Evolutionary conservation across 2,113 vertebrate genomes (phyloP).

Genomic region (Notarius quadriscutis): DNA sequence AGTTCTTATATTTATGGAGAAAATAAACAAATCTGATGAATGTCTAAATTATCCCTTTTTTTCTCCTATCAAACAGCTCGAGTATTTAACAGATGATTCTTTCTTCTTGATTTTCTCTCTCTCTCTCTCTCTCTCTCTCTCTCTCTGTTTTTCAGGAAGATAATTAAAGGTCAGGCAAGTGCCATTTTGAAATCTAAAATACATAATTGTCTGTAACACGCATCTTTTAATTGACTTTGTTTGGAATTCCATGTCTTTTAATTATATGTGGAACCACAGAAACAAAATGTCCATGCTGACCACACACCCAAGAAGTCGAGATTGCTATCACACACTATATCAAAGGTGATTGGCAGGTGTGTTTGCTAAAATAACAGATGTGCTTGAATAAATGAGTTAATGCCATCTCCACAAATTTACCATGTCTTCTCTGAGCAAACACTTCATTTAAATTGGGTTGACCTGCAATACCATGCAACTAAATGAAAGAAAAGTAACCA

Average conservation of each 20-base stretch:
- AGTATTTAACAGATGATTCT: not conserved
- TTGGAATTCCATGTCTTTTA: not conserved
- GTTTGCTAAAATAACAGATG: not conserved
- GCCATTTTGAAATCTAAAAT: not conserved
- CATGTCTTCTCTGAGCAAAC: not conserved
- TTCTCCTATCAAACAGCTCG: not conserved
- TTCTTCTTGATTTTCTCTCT: not conserved
- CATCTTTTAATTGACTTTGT: not conserved
- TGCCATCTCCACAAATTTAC: not conserved
- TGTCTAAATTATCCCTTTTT: not conserved
- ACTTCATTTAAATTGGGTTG: not conserved
- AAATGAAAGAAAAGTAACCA: too few species aligned
- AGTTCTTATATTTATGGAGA: too few species aligned
- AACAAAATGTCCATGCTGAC: not conserved
- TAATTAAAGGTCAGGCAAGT: not conserved
- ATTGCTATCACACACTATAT: not conserved
- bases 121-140: too few species aligned
- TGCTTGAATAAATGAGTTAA: slow-evolving; percentile 5
- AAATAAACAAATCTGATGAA: not conserved
- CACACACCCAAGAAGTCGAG: not conserved
- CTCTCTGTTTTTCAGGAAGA: not conserved
- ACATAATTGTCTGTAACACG: not conserved
- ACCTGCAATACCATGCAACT: not conserved
- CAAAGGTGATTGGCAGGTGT: not conserved
- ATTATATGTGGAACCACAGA: not conserved